Evolutionary conservation across 1,140 invertebrate genomes (phyloP).

Genomic region (Achroia grisella): DNA sequence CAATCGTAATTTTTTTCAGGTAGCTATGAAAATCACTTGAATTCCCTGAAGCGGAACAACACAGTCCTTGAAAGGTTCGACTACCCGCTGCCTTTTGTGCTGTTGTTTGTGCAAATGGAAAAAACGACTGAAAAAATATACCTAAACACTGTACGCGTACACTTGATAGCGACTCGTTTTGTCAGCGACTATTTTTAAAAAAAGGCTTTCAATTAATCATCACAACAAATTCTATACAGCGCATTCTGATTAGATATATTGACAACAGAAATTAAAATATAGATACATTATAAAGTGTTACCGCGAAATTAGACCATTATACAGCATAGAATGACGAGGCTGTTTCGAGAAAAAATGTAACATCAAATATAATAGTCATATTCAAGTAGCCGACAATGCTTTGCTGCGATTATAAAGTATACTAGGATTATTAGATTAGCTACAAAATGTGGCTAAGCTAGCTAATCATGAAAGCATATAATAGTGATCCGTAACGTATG

Average conservation of each 20-base stretch:
- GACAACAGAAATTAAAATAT: constrained; percentile 22
- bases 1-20: too few relatives aligned
- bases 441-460: too few relatives aligned
- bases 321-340: constrained; percentile 1
- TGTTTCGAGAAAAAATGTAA: not conserved
- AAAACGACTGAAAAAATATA: constrained; percentile 38
- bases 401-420: too few relatives aligned
- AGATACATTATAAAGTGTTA: constrained; percentile 5
- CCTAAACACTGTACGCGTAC: constrained; percentile 16
- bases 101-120: constrained; percentile 27
- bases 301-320: constrained; percentile 9
- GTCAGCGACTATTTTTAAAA: constrained; percentile 45
- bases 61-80: constrained; percentile 59
- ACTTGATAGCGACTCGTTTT: constrained; percentile 42
- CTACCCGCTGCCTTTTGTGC: constrained; percentile 48
- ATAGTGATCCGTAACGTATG: too few relatives aligned
- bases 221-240: constrained; percentile 24
- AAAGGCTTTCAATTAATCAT: constrained; percentile 37
- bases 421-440: too few relatives aligned
- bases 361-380: too few relatives aligned
- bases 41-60: constrained; percentile 52
- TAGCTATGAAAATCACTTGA: constrained; percentile 2
- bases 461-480: too few relatives aligned
- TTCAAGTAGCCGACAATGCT: too few relatives aligned
- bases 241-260: constrained; percentile 25